Evolutionary conservation across 2,888 invertebrate genomes (phyloP).

Genomic region (Nomada flava): DNA sequence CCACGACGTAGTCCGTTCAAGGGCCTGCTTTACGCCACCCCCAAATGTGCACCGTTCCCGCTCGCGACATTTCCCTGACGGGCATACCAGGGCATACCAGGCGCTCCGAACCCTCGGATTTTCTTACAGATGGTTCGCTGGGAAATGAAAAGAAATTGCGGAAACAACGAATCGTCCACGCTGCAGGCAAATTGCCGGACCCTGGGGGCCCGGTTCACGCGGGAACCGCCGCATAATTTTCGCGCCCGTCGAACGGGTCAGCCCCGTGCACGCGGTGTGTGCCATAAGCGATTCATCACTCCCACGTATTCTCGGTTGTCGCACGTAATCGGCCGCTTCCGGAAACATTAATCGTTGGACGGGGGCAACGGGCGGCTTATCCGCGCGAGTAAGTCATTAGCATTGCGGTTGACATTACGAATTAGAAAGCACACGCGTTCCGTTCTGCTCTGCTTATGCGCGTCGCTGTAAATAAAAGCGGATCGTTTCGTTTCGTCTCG

Average conservation of each 20-base stretch:
- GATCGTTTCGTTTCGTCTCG: slow-evolving; percentile 22
- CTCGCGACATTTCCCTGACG: no score
- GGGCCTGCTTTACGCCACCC: no score
- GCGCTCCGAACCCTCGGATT: no score
- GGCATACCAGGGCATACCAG: no score
- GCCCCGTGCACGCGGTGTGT: slow-evolving; percentile 6
- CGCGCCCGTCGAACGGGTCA: slow-evolving; percentile 34
- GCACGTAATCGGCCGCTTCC: slow-evolving; percentile 65
- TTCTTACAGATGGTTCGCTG: not conserved
- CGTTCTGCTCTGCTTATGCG: slow-evolving; percentile 70
- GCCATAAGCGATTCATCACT: slow-evolving; percentile 61
- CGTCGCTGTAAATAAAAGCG: slow-evolving; percentile 45
- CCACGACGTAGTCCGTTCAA: no score
- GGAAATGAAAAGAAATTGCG: not conserved
- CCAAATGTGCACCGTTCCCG: no score
- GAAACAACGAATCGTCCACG: slow-evolving; percentile 20
- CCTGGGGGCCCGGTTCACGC: slow-evolving; percentile 26
- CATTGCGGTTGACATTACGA: slow-evolving; percentile 70
- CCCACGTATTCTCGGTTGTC: slow-evolving; percentile 53
- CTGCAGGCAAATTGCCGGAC: slow-evolving; percentile 26
- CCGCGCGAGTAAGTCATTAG: slow-evolving; percentile 69
- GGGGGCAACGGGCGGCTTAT: slow-evolving; percentile 44
- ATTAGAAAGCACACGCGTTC: slow-evolving; percentile 73
- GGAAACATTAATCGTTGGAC: slow-evolving; percentile 68
- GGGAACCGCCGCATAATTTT: slow-evolving; percentile 34